phyloP scores from a whole-genome alignment of 2,888 invertebrate genomes.

The Augochlorella aurata region DNA sequence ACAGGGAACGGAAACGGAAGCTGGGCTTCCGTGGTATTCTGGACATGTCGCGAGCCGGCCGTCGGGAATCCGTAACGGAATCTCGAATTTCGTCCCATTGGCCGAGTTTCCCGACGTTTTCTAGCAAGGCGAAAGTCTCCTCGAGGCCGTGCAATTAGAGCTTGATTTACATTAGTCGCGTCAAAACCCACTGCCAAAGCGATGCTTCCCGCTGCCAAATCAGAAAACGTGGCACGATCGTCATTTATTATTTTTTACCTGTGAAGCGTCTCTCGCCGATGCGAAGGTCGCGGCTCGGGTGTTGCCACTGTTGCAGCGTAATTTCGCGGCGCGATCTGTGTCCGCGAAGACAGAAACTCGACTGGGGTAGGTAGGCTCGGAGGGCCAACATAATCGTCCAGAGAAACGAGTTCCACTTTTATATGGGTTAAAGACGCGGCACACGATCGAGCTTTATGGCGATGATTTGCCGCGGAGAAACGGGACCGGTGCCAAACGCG shows the following conservation, averaged over 20 bases:
- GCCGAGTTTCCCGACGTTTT: not conserved
- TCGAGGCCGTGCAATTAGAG: slow-evolving; percentile 30
- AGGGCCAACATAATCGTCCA: slow-evolving; percentile 4
- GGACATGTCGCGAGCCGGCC: not conserved
- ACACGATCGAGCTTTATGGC: slow-evolving; percentile 30
- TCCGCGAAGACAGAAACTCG: not conserved
- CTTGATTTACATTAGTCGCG: slow-evolving; percentile 35
- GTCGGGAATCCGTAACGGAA: not conserved
- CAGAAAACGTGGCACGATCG: not conserved
- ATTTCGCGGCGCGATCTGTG: not conserved
- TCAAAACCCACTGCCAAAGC: slow-evolving; percentile 28
- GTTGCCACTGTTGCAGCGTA: not conserved
- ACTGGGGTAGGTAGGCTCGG: not conserved
- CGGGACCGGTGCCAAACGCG: slow-evolving; percentile 39
- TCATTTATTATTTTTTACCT: slow-evolving; percentile 7
- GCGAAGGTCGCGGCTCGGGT: too few relatives aligned
- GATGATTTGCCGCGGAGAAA: not conserved
- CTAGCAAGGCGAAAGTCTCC: not conserved
- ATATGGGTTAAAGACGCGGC: slow-evolving; percentile 49
- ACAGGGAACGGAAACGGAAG: slow-evolving; percentile 1
- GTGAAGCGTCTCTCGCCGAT: too few relatives aligned
- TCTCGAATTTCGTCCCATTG: not conserved
- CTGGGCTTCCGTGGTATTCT: not conserved
- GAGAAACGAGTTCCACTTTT: slow-evolving; percentile 40
- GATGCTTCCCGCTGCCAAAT: slow-evolving; percentile 24